Percentiles rank a stretch among this genome's conserved stretches.
These are phyloP conservation scores for Leptopilina myrica DNA, from an alignment of 2,888 invertebrate genomes.

Conservation along the genomic window DNA sequence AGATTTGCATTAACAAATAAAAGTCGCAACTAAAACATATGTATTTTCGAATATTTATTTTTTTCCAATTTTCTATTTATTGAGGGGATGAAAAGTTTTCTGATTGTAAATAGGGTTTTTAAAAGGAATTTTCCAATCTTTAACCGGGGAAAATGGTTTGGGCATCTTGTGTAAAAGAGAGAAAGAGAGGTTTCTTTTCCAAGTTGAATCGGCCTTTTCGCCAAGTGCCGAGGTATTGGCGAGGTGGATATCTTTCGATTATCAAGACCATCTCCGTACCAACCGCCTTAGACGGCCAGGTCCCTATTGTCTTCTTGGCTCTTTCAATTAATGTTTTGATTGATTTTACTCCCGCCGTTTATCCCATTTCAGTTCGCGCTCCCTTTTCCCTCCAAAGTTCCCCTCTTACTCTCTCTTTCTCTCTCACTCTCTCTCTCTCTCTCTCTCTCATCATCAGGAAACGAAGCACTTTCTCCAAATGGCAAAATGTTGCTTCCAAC, in stretches of 20 bases:
- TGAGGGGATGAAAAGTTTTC: too few species aligned
- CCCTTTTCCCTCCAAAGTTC: too few species aligned
- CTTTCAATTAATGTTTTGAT: constrained; percentile 77
- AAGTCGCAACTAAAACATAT: too few species aligned
- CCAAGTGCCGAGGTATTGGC: constrained; percentile 63
- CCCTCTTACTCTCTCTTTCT: not conserved
- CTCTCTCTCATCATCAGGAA: constrained; percentile 4
- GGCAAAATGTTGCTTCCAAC: constrained; percentile 39
- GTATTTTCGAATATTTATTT: not conserved
- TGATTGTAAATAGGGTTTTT: too few species aligned
- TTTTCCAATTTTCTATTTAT: too few species aligned
- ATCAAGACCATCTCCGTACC: constrained; percentile 70
- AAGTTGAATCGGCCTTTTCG: constrained; percentile 50
- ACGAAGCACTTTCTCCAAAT: constrained; percentile 41
- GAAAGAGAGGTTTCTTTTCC: constrained; percentile 48
- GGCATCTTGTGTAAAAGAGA: constrained; percentile 39
- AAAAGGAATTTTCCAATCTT: not conserved
- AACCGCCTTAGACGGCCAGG: constrained; percentile 67
- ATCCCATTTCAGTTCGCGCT: constrained; percentile 33
- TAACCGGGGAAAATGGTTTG: constrained; percentile 18
- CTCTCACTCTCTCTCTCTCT: not conserved
- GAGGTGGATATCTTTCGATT: constrained; percentile 73
- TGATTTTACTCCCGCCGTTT: constrained; percentile 70
- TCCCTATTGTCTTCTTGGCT: constrained; percentile 74
- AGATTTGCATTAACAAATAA: too few species aligned